Base-by-base conservation (phyloP, 2,113 vertebrate genomes). In the Pygoscelis adeliae region DNA sequence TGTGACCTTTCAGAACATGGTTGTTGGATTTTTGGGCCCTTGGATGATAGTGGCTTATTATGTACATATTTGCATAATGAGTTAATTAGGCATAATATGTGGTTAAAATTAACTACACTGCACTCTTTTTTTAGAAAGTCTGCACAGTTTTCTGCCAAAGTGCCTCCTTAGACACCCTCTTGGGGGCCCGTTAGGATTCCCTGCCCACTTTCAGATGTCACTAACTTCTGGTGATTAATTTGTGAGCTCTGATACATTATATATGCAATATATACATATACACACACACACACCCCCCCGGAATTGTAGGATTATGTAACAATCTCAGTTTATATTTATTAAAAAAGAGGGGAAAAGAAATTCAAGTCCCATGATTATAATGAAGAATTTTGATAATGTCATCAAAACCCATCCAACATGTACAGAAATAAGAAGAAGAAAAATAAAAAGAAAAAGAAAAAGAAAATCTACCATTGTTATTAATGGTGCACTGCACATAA, bases 31-130 rank as follows among this genome's bases (percentile, higher is more conserved):
- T 94, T 95, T 78, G 59, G 89, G 86, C 56, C 83, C 25, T 91
- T 84, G 65, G 65, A 92, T 89, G 69, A 81, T 89, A 92, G 79
- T 56, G 44, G 15, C 56, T 92, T 94, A 87, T 93, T 95, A 96
- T 89, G 77, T 95, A 92, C 77, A 66, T 89, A 97, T 96, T 95
- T 95, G 93, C 93, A 97, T 96, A 96, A 97, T 95, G 81, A 97
- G 89, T 93, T 97, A 94, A 97, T 97, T 92, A 97, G 70, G 73
- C 87, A 94, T 95, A 96, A 84, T 91, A 89, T 82, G 65, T 89
- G 58, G 93, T 92, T 96, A 96, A 93, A 96, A 96, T 92, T 97
- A 97, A 85, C 87, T 72, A 76, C 70, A 77, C 40, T 70, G 70
- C 61, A 61, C 87, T 83, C 94, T 92, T 92, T 95, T 93, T 93